Conservation (phyloP, 1,140 invertebrate species). For the Drosophila ogumai region DNA sequence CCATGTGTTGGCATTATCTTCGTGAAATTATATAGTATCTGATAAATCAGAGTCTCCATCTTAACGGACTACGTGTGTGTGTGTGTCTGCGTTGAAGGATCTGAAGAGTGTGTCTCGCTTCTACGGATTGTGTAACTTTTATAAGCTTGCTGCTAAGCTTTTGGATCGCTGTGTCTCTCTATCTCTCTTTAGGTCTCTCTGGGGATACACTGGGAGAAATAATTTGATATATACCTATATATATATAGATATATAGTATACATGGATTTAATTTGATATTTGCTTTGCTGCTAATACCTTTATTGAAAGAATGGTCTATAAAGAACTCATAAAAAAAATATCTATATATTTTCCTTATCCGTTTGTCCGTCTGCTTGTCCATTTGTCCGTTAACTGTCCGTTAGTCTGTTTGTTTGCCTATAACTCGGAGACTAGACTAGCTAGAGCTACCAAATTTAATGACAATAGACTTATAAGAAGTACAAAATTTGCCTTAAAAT, state of each 20-base stretch:
- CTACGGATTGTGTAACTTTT: constrained; percentile 56
- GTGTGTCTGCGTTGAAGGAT: constrained; percentile 29
- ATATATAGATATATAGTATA: background rate
- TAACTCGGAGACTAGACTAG: background rate
- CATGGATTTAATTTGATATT: background rate
- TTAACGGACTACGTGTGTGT: background rate
- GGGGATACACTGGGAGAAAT: background rate
- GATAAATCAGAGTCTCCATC: background rate
- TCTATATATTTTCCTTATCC: too few species aligned
- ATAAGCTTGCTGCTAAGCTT: constrained; percentile 42
- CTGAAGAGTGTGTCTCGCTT: constrained; percentile 22
- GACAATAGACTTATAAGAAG: background rate
- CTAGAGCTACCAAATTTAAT: background rate
- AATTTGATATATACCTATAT: background rate
- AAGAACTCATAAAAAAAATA: background rate
- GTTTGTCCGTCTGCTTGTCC: background rate
- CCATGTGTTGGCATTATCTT: constrained; percentile 40
- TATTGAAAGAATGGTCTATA: background rate
- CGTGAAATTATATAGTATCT: background rate
- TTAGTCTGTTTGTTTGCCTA: background rate
- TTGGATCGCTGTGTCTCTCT: constrained; percentile 14
- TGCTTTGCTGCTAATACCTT: background rate
- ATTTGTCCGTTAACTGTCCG: background rate
- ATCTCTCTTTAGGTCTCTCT: constrained; percentile 14
- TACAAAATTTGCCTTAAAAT: background rate